These are phyloP conservation scores for Paralichthys olivaceus DNA, from an alignment of 2,113 vertebrate genomes.

Conservation along the genomic window DNA sequence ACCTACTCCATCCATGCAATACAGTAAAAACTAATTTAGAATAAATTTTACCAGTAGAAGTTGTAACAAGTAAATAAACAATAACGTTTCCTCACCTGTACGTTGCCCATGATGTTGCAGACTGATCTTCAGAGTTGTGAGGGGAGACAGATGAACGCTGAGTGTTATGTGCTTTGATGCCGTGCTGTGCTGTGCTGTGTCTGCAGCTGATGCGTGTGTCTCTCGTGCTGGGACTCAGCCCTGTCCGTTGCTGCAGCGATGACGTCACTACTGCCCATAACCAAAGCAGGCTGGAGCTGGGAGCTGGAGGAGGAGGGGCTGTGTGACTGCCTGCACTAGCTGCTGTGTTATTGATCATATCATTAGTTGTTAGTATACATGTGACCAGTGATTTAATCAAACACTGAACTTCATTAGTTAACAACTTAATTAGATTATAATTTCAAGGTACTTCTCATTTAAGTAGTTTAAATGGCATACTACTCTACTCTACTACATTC, in stretches of 20 bases:
- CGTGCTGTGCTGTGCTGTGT: neutral
- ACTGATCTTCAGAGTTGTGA: rapidly evolving
- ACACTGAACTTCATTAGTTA: no score
- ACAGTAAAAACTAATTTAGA: neutral
- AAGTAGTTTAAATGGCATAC: no score
- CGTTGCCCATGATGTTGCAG: conserved; percentile 78
- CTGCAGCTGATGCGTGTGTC: conserved; percentile 21
- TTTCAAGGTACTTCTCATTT: no score
- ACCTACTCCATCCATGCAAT: neutral
- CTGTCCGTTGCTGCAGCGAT: conserved; percentile 56
- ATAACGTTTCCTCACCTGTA: conserved; percentile 72
- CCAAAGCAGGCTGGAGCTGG: conserved; percentile 8
- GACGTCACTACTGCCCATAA: conserved; percentile 60
- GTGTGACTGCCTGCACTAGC: neutral
- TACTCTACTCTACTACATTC: no score
- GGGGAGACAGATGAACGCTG: neutral
- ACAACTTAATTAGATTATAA: no score
- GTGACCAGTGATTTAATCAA: no score
- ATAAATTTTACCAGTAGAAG: neutral
- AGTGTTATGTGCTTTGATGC: neutral
- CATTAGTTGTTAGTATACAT: no score
- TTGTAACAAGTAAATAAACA: neutral
- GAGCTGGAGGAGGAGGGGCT: neutral
- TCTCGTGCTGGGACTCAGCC: conserved; percentile 47
- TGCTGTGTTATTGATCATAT: neutral